These are phyloP conservation scores for Dromococcyx pavoninus DNA, from an alignment of 2,797 vertebrate genomes.

Conservation along the genomic window DNA sequence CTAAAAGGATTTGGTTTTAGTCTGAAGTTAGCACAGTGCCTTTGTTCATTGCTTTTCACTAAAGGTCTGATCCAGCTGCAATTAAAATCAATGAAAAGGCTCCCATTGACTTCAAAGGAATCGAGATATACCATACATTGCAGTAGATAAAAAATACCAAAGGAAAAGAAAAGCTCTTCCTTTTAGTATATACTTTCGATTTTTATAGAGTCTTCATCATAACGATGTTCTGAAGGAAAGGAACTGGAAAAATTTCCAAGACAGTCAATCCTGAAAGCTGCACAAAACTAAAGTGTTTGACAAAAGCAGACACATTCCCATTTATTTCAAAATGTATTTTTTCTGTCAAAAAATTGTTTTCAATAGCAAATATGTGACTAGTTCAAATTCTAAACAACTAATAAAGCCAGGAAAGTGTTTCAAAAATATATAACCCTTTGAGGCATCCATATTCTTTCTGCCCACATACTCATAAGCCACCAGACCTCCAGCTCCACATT, in stretches of 20 bases:
- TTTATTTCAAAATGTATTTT: not conserved
- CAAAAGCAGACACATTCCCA: not conserved
- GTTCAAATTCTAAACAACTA: not conserved
- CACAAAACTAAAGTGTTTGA: not conserved
- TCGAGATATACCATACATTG: not conserved
- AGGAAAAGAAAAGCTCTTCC: conserved; percentile 28
- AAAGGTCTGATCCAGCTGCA: conserved; percentile 57
- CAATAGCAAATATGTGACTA: not conserved
- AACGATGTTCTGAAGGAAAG: not conserved
- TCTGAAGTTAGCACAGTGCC: conserved; percentile 5
- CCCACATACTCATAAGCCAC: not conserved
- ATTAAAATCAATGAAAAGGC: conserved; percentile 64
- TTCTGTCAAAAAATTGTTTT: conserved; percentile 13
- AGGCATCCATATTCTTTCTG: not conserved
- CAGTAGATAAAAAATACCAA: conserved; percentile 42
- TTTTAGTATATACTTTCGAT: not conserved
- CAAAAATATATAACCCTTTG: not conserved
- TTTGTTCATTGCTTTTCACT: conserved; percentile 51
- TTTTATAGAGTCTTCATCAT: conserved; percentile 6
- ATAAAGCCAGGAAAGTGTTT: not conserved
- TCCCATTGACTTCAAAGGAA: conserved; percentile 59
- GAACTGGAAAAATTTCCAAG: not conserved
- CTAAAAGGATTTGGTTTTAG: conserved; percentile 52
- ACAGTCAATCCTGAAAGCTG: not conserved
- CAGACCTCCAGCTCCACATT: not conserved